phyloP scores from a whole-genome alignment of 2,888 invertebrate genomes.

The Microdon myrmicae region DNA sequence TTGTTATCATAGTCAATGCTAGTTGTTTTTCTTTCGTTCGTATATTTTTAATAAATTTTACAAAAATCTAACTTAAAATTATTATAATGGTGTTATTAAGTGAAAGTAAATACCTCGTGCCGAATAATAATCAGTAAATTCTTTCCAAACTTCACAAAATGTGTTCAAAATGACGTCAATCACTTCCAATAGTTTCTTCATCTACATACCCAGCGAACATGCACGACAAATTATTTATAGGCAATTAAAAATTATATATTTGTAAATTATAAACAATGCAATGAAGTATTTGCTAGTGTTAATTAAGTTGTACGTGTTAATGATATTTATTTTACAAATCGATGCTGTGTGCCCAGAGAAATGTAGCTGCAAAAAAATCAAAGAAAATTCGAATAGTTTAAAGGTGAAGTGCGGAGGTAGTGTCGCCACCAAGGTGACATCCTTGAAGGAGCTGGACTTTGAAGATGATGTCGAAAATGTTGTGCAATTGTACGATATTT shows the following conservation, averaged over 20 bases:
- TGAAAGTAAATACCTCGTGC: slow-evolving; percentile 2
- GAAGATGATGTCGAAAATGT: slow-evolving; percentile 59
- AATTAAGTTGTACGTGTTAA: slow-evolving; percentile 17
- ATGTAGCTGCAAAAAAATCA: slow-evolving; percentile 61
- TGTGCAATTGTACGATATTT: slow-evolving; percentile 58
- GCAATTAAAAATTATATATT: slow-evolving; percentile 1
- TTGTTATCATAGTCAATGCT: slow-evolving; percentile 38
- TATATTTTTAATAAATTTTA: slow-evolving; percentile 23
- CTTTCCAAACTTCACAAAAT: slow-evolving; percentile 12
- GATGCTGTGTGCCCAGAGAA: slow-evolving; percentile 59
- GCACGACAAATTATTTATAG: slow-evolving; percentile 21
- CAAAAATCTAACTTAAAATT: slow-evolving; percentile 27
- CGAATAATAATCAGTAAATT: slow-evolving; percentile 11
- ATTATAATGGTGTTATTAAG: slow-evolving; percentile 20
- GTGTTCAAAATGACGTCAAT: slow-evolving; percentile 25
- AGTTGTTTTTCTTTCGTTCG: slow-evolving; percentile 21
- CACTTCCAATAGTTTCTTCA: slow-evolving; percentile 3
- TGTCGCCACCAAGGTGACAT: slow-evolving; percentile 58
- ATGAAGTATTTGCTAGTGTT: slow-evolving; percentile 32
- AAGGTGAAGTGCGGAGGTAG: slow-evolving; percentile 62
- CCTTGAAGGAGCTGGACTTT: slow-evolving; percentile 61
- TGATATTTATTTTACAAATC: slow-evolving; percentile 19
- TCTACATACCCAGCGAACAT: slow-evolving; percentile 24
- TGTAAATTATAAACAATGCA: slow-evolving; percentile 24
- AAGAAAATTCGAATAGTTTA: slow-evolving; percentile 58